Evolutionary conservation across 2,888 invertebrate genomes (phyloP), one percentile per base, ranked within the genome.

Genomic region (Physocephala rufipes): DNA sequence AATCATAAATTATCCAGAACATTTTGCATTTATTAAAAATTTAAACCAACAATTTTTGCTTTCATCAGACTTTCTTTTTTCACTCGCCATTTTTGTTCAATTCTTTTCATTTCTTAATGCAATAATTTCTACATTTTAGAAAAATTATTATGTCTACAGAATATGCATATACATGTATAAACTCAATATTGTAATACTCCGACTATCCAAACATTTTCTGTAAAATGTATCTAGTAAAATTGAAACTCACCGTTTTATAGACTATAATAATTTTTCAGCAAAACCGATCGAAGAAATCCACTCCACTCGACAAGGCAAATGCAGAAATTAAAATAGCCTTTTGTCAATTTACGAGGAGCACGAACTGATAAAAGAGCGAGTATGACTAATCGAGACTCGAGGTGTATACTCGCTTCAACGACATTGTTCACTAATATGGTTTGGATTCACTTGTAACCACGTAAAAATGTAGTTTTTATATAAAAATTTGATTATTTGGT

Each of bases 281-380:
- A 70, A 76, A 76, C 69, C 67, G 72, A 77, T 76, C 73, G 73
- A 76, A 76, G 76, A 76, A 77, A 76, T 76, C 70, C 75, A 76
- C 74, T 74, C 72, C 75, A 74, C 72, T 75, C 75, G 74, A 72
- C 74, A 74, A 76, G 74, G 74, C 77, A 74, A 76, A 74, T 74
- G 76, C 76, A 76, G 74, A 74, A 74, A 66, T 59, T 53, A 72
- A 72, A 74, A 70, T 70, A 49, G 67, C 43, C 51, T 68, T 71
- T 49, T 66, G 71, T 65, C 68, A 73, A 21, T 67, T 55, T 13
- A 67, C 43, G 58, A 67, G 45, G 58, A 67, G 58, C 55, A 55
- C 58, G 26, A 55, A 3, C 45, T 51, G 66, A 53, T 26, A 30
- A 15, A 21, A 51, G 30, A 30, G 26, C 36, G 55, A 66, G 55